Evolutionary conservation across 2,797 vertebrate species (phyloP).

Genomic region (Sebastes taczanowskii): DNA sequence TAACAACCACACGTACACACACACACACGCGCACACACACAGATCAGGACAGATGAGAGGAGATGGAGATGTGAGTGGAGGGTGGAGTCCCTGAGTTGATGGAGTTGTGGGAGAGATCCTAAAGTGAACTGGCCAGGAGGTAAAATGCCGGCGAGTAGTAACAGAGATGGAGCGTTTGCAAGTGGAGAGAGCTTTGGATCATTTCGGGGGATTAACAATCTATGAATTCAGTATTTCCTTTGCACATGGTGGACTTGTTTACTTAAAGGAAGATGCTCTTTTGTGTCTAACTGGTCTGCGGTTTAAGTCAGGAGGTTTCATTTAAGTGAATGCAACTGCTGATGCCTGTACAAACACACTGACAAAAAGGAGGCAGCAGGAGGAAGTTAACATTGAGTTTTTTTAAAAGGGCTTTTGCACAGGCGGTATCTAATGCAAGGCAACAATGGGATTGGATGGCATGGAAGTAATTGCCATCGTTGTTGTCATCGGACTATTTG

Average conservation of each 20-base stretch:
- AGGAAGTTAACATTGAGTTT: not conserved
- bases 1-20: slow-evolving; percentile 18
- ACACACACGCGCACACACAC: slow-evolving; percentile 3
- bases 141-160: not conserved
- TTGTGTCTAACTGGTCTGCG: slow-evolving; percentile 16
- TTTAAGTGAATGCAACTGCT: slow-evolving; percentile 44
- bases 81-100: slow-evolving; percentile 54
- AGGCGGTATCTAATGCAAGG: slow-evolving; percentile 28
- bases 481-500: slow-evolving; percentile 89
- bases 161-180: slow-evolving; percentile 22
- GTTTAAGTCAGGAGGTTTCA: slow-evolving; percentile 32
- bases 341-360: slow-evolving; percentile 31
- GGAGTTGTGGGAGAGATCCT: slow-evolving; percentile 38
- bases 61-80: slow-evolving; percentile 28
- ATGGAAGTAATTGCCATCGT: slow-evolving; percentile 93
- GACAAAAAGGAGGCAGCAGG: slow-evolving; percentile 28
- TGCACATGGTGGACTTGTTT: slow-evolving; percentile 26
- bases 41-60: slow-evolving; percentile 13
- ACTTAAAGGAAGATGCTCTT: slow-evolving; percentile 23
- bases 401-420: not conserved
- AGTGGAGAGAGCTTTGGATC: slow-evolving; percentile 22
- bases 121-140: slow-evolving; percentile 17
- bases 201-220: slow-evolving; percentile 3
- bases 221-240: not conserved
- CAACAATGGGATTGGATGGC: slow-evolving; percentile 86